phyloP scores from a whole-genome alignment of 64 coral and sea anemone genomes.

The Montipora foliosa region DNA sequence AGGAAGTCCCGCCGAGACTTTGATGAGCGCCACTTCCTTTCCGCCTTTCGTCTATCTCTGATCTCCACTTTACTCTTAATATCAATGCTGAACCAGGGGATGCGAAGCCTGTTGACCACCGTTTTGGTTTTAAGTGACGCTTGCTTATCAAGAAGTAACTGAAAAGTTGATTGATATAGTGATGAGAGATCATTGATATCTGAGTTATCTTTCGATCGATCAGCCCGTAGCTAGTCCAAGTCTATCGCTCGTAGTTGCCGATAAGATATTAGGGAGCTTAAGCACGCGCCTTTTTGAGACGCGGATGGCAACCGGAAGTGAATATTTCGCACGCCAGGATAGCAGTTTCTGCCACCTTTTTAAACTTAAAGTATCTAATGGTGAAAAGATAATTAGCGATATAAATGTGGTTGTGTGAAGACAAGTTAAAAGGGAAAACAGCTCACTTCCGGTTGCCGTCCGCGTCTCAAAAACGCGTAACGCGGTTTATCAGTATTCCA shows the following conservation, averaged over 20 bases:
- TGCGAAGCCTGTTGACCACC: not conserved
- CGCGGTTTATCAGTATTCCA: not conserved
- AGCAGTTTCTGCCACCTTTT: too few species aligned
- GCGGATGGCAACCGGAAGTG: too few species aligned
- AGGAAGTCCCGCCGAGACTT: not conserved
- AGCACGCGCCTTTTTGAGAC: too few species aligned
- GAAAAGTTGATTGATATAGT: not conserved
- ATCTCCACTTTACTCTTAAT: not conserved
- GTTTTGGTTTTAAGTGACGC: not conserved
- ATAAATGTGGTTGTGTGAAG: too few species aligned
- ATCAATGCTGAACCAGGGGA: not conserved
- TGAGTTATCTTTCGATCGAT: not conserved
- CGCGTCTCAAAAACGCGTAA: not conserved
- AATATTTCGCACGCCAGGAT: too few species aligned
- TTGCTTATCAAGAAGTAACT: not conserved
- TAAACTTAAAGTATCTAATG: too few species aligned
- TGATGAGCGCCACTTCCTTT: not conserved
- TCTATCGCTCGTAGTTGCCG: not conserved
- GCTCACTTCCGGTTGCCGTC: too few species aligned
- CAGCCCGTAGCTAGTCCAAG: not conserved
- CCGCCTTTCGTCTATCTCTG: not conserved
- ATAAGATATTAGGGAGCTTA: not conserved
- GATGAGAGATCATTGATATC: not conserved
- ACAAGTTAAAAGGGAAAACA: too few species aligned
- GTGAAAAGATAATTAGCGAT: too few species aligned